phyloP scores from a whole-genome alignment of 2,797 vertebrate species.

The Denticeps clupeoides region DNA sequence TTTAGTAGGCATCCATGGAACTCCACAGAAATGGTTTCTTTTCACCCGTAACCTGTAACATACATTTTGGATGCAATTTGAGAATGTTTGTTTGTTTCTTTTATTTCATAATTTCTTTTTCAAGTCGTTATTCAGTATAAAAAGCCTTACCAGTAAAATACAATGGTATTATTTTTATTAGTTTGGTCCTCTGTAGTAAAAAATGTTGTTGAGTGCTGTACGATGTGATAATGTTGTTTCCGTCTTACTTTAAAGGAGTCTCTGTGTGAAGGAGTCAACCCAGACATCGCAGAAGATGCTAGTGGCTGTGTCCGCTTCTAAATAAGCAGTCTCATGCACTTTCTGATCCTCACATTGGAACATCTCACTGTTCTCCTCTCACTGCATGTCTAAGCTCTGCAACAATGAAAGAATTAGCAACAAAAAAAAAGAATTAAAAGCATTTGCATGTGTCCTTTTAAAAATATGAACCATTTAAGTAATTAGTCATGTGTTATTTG shows the following conservation, averaged over 20 bases:
- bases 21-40: too few species aligned
- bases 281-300: conserved; percentile 54
- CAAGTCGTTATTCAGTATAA: too few species aligned
- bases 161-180: background rate
- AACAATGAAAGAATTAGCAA: too few species aligned
- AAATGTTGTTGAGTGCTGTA: background rate
- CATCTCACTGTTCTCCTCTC: background rate
- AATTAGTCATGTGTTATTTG: conserved; percentile 1
- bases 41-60: too few species aligned
- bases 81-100: too few species aligned
- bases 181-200: background rate
- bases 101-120: too few species aligned
- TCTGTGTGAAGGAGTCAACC: conserved; percentile 61
- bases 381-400: background rate
- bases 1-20: too few species aligned
- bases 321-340: conserved; percentile 33
- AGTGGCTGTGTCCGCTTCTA: conserved; percentile 59
- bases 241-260: conserved; percentile 46
- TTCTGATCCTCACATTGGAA: conserved; percentile 4
- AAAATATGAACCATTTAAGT: conserved; percentile 3
- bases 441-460: conserved; percentile 2
- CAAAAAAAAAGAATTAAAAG: background rate
- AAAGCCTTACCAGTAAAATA: background rate
- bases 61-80: too few species aligned
- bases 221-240: conserved; percentile 12